phyloP scores from a whole-genome alignment of 2,797 vertebrate genomes.

The Chloroceryle amazona region DNA sequence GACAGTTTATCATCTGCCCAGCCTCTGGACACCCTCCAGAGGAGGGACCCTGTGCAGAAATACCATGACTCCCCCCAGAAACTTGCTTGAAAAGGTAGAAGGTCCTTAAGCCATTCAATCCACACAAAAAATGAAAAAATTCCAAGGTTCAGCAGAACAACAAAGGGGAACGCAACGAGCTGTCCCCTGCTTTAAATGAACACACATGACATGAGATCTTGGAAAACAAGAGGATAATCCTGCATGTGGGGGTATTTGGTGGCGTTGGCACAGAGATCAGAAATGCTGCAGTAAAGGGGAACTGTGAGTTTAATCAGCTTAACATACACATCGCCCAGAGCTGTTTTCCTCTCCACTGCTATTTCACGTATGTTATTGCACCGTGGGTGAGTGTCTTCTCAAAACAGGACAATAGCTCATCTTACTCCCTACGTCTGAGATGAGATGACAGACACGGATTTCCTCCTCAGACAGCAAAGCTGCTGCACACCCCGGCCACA shows the following conservation, averaged over 20 bases:
- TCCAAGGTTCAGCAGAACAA: slow-evolving; percentile 1
- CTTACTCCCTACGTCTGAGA: neutral
- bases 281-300: neutral
- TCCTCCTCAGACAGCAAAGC: neutral
- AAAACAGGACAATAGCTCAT: neutral
- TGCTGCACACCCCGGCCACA: neutral
- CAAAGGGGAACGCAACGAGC: neutral
- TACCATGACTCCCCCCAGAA: neutral
- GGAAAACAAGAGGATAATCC: slow-evolving; percentile 50
- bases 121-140: neutral
- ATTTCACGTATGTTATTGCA: neutral
- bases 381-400: neutral
- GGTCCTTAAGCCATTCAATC: neutral
- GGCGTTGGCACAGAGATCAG: slow-evolving; percentile 30
- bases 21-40: neutral
- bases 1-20: neutral
- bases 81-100: neutral
- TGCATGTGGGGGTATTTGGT: neutral
- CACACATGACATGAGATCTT: neutral
- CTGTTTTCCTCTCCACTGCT: neutral
- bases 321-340: neutral
- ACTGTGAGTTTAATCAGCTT: neutral
- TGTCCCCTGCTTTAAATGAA: slow-evolving; percentile 10
- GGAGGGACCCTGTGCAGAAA: neutral
- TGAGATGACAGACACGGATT: neutral